Evolutionary conservation across 2,797 vertebrate species (phyloP).

Genomic region (Acrossocheilus fasciatus): DNA sequence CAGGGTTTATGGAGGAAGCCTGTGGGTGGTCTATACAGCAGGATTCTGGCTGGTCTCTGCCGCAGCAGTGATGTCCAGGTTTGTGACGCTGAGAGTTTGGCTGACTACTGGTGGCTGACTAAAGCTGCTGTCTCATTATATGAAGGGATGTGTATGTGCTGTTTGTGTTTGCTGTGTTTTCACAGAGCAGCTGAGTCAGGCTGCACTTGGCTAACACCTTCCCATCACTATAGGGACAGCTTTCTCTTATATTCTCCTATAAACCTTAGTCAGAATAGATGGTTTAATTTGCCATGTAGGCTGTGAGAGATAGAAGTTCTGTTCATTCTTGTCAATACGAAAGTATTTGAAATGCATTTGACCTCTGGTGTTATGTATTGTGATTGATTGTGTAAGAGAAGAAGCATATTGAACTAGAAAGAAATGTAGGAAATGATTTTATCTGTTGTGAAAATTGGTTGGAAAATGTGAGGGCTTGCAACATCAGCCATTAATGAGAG

Average conservation of each 20-base stretch:
- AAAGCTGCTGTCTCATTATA: conserved; percentile 23
- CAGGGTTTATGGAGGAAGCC: conserved; percentile 25
- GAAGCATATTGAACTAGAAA: background rate
- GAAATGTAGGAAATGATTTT: background rate
- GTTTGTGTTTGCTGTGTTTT: conserved; percentile 28
- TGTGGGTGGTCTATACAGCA: conserved; percentile 37
- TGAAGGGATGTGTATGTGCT: conserved; percentile 18
- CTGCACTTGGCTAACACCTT: conserved; percentile 5
- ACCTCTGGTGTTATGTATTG: background rate
- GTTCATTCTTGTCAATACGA: background rate
- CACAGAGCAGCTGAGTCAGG: conserved; percentile 38
- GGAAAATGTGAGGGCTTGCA: background rate
- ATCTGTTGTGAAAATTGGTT: background rate
- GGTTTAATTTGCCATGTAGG: background rate
- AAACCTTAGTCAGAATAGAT: background rate
- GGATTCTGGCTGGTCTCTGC: background rate
- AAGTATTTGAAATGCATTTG: background rate
- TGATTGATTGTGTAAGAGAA: background rate
- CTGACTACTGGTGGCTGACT: conserved; percentile 4
- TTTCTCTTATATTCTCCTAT: conserved; percentile 10
- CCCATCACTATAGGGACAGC: background rate
- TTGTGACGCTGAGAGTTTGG: conserved; percentile 5
- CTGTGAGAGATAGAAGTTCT: background rate
- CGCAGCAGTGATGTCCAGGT: background rate
- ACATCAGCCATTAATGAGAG: background rate